Base-by-base conservation (phyloP, 2,888 invertebrate genomes). In the Euplagia quadripunctaria region DNA sequence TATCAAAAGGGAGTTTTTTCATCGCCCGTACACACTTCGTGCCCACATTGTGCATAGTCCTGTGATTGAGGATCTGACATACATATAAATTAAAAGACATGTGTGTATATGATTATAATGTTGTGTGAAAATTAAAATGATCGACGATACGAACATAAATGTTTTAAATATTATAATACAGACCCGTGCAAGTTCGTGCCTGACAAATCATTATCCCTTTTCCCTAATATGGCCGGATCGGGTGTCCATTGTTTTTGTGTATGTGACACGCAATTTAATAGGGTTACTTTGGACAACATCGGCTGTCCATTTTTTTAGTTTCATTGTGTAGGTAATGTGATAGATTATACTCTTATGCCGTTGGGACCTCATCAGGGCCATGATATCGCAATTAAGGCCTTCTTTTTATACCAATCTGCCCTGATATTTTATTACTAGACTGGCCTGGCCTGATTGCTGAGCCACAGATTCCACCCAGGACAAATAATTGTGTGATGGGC, bases 231-330 rank as follows among this genome's bases (percentile, higher is more conserved):
- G 12, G 12, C 49, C 7, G 49, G n/a, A 20, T 49, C 58, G 49
- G n/a, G 43, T 66, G 31, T 61, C 58, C 12, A 9, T 4, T 11
- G 46, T 11, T 20, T 20, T 14, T 49, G 49, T 66, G 49, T 66
- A 49, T 66, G 49, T 66, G 66, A 66, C 66, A 66, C 66, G 31
- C 49, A 66, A 66, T 49, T 51, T 49, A 51, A 49, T 49, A 5
- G 46, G 66, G 66, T 46, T 14, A 51, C 49, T 1, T n/a, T n/a
- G 46, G n/a, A n/a, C 12, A 65, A 43, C 9, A n/a, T 17, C 8
- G 20, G 65, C 12, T 6, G 14, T 6, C 4, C 20, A 66, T 46
- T 20, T 49, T 51, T 66, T 31, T 31, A 20, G n/a, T 49, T 63
- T 66, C 20, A 16, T 17, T 66, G 16, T 51, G 20, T 16, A 46